Percentiles rank a stretch among this genome's conserved stretches.
phyloP scores from a whole-genome alignment of 2,113 vertebrate genomes.

The Hyaena hyaena region DNA sequence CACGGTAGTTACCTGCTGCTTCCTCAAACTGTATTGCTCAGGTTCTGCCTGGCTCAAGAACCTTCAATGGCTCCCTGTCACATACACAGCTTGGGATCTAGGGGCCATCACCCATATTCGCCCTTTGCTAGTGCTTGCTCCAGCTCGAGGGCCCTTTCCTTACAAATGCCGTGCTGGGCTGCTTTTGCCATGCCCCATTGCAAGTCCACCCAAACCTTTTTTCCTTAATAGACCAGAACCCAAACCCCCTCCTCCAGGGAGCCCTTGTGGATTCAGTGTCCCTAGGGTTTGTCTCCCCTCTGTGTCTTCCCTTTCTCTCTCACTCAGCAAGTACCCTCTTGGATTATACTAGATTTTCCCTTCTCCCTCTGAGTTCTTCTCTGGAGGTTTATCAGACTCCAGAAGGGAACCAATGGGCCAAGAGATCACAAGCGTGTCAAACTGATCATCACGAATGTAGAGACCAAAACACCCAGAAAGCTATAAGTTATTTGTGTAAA shows the following conservation, averaged over 20 bases:
- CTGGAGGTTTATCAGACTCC: background rate
- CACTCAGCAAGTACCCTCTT: background rate
- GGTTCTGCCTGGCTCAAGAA: background rate
- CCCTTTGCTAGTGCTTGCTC: background rate
- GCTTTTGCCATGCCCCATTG: background rate
- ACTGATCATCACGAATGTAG: background rate
- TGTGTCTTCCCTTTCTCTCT: background rate
- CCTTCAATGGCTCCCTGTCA: background rate
- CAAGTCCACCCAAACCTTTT: background rate
- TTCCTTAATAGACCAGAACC: background rate
- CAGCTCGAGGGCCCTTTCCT: background rate
- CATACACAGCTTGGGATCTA: background rate
- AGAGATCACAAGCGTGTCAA: background rate
- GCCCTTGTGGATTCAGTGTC: background rate
- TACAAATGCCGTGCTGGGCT: background rate
- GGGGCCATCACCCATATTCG: background rate
- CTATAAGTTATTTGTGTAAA: background rate
- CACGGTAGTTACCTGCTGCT: background rate
- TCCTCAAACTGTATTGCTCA: background rate
- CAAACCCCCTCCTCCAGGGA: background rate
- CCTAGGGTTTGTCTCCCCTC: background rate
- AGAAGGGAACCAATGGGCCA: background rate
- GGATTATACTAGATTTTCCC: background rate
- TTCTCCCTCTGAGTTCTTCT: background rate
- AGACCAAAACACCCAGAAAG: background rate